These are phyloP conservation scores for Montipora sp. DNA, from an alignment of 64 coral and sea anemone genomes.

Conservation along the genomic window DNA sequence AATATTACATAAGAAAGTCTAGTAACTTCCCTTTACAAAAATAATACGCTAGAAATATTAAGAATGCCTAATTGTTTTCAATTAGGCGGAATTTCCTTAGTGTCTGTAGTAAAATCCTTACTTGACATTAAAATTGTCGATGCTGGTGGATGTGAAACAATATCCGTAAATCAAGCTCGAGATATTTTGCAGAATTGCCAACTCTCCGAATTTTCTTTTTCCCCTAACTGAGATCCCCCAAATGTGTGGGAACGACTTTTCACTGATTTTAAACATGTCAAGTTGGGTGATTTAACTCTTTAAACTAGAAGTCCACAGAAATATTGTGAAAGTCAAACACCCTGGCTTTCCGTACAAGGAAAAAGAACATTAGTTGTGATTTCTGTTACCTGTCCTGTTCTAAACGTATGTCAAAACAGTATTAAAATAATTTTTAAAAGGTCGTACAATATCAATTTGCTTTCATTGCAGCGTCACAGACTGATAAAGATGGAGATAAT, in stretches of 20 bases:
- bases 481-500: slow-evolving; percentile 17
- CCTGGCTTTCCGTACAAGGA: slow-evolving; percentile 61
- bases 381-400: slow-evolving; percentile 62
- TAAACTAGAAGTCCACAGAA: slow-evolving; percentile 65
- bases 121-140: slow-evolving; percentile 60
- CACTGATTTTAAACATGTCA: slow-evolving; percentile 58
- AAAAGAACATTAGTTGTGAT: slow-evolving; percentile 53
- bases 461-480: slow-evolving; percentile 48
- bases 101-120: slow-evolving; percentile 52
- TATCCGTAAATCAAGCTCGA: slow-evolving; percentile 31
- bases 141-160: slow-evolving; percentile 57
- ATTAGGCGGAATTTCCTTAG: neutral
- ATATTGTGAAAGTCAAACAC: slow-evolving; percentile 60
- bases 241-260: slow-evolving; percentile 56
- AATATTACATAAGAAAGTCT: slow-evolving; percentile 61
- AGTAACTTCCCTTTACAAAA: slow-evolving; percentile 58
- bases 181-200: slow-evolving; percentile 59
- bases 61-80: slow-evolving; percentile 59
- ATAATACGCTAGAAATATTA: slow-evolving; percentile 58
- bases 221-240: slow-evolving; percentile 40
- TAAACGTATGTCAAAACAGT: slow-evolving; percentile 44
- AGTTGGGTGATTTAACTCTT: slow-evolving; percentile 65
- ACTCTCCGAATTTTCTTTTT: slow-evolving; percentile 50
- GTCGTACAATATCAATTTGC: slow-evolving; percentile 39
- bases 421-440: slow-evolving; percentile 20